phyloP scores from a whole-genome alignment of 2,113 vertebrate species.

The Odocoileus virginianus region DNA sequence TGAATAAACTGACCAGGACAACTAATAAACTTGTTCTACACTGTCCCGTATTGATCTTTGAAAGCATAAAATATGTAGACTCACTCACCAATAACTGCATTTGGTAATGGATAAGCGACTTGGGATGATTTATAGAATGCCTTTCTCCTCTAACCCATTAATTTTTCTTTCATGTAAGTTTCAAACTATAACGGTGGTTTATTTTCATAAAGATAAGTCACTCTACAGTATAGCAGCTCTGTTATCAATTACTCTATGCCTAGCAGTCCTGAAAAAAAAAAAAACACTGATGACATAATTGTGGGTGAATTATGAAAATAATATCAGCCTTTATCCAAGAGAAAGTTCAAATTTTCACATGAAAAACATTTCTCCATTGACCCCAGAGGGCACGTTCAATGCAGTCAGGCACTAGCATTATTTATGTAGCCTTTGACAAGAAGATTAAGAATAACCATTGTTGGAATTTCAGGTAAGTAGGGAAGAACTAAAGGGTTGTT shows the following conservation, averaged over 20 bases:
- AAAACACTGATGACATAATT: constrained; percentile 70
- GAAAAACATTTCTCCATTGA: background rate
- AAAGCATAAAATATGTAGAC: constrained; percentile 48
- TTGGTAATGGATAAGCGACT: constrained; percentile 38
- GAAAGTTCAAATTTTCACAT: constrained; percentile 39
- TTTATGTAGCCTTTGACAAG: background rate
- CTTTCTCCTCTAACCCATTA: constrained; percentile 69
- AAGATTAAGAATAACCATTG: background rate
- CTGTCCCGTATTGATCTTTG: constrained; percentile 43
- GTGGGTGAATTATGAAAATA: constrained; percentile 47
- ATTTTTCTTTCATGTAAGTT: constrained; percentile 71
- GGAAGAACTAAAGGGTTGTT: background rate
- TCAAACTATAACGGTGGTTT: constrained; percentile 69
- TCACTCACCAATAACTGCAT: constrained; percentile 34
- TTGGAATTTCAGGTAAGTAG: background rate
- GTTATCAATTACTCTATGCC: constrained; percentile 73
- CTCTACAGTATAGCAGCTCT: constrained; percentile 68
- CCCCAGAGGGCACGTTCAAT: background rate
- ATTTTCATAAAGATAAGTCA: constrained; percentile 78
- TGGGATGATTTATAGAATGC: constrained; percentile 61
- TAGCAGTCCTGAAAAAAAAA: constrained; percentile 3
- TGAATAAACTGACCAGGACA: background rate
- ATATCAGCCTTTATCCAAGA: constrained; percentile 43
- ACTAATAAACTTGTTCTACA: background rate
- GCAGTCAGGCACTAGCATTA: background rate